Evolutionary conservation across 2,113 vertebrate genomes (phyloP).

Genomic region (Illadopsis cleaveri): DNA sequence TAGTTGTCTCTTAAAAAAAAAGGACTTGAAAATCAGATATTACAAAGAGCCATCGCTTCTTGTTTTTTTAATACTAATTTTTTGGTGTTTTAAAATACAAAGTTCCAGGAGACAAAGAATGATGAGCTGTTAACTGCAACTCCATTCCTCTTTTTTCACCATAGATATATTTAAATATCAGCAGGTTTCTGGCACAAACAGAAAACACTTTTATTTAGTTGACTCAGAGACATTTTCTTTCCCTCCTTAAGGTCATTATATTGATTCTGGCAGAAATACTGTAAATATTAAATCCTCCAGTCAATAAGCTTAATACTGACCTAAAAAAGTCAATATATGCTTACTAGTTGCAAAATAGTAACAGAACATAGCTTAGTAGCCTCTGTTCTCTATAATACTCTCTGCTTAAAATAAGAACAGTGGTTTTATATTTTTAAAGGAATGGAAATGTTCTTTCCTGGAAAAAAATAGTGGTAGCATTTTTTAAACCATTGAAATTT

Average conservation of each 20-base stretch:
- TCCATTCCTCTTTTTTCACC: background rate
- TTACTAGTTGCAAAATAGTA: conserved; percentile 29
- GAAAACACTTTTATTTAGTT: conserved; percentile 37
- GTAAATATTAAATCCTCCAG: conserved; percentile 55
- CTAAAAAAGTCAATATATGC: conserved; percentile 37
- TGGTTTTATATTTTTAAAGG: background rate
- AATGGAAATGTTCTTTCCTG: background rate
- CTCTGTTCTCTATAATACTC: background rate
- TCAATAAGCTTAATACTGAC: conserved; percentile 60
- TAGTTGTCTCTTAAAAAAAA: background rate
- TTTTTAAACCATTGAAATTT: background rate
- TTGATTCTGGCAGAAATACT: conserved; percentile 54
- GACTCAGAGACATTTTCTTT: conserved; percentile 9
- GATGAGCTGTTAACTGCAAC: background rate
- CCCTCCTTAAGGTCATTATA: conserved; percentile 39
- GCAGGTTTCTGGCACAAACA: background rate
- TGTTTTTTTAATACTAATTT: fast-evolving
- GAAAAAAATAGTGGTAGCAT: background rate
- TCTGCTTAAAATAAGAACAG: background rate
- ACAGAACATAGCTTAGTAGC: background rate
- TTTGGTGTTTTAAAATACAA: background rate
- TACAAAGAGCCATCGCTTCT: background rate
- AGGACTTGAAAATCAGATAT: background rate
- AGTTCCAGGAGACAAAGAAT: background rate
- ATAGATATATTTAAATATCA: background rate